phyloP scores from a whole-genome alignment of 2,888 invertebrate species.

The Nemoura dubitans region DNA sequence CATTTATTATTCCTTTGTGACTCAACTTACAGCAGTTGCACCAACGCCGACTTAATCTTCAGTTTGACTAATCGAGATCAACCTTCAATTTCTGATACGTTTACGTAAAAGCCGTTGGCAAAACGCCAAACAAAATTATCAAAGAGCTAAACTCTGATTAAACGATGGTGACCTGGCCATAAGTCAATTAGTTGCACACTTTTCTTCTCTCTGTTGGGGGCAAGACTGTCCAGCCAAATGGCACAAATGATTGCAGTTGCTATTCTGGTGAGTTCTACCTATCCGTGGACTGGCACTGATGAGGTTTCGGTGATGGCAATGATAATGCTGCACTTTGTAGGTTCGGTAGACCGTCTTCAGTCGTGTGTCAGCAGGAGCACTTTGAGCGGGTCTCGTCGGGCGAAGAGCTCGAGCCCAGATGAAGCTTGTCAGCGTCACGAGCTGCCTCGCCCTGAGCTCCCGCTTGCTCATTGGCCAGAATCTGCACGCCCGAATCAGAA shows the following conservation, averaged over 20 bases:
- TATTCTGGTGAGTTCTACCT: background rate
- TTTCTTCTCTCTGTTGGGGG: no score
- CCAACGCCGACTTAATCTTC: no score
- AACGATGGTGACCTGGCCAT: no score
- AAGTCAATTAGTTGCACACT: no score
- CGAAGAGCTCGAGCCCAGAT: background rate
- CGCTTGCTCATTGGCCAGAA: slow-evolving; percentile 80
- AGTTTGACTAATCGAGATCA: no score
- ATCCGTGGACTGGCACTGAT: background rate
- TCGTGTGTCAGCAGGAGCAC: background rate
- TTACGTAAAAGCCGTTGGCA: no score
- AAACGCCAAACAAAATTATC: no score
- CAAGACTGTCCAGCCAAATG: background rate
- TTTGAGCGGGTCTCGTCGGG: background rate
- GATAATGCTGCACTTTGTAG: background rate
- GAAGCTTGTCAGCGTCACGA: slow-evolving; percentile 72
- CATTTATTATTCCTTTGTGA: no score
- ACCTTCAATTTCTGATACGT: no score
- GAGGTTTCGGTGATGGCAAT: background rate
- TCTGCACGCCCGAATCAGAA: slow-evolving; percentile 62
- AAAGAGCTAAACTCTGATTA: no score
- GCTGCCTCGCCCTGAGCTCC: slow-evolving; percentile 71
- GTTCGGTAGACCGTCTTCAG: background rate
- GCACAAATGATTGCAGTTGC: background rate
- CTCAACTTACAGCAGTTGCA: no score